Percentiles rank a stretch among this genome's conserved stretches.
phyloP scores from a whole-genome alignment of 2,797 vertebrate species.

The Lacerta viridis region DNA sequence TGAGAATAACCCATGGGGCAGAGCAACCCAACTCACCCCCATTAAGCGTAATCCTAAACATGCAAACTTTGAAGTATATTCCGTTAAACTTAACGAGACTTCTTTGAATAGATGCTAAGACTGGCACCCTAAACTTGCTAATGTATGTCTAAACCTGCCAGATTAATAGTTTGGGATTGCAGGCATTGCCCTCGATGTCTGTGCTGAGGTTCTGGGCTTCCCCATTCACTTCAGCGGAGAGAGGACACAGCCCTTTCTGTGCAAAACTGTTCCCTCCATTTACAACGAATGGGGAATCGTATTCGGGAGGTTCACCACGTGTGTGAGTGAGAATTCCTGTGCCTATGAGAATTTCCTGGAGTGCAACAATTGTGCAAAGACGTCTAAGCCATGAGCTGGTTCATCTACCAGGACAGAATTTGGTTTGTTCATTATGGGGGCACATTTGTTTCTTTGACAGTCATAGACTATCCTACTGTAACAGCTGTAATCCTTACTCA shows the following conservation, averaged over 20 bases:
- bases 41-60: neutral
- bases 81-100: neutral
- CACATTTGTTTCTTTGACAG: conserved; percentile 29
- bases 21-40: too few relatives aligned
- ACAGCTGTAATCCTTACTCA: conserved; percentile 46
- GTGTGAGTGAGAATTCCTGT: neutral
- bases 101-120: neutral
- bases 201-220: neutral
- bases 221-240: neutral
- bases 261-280: neutral
- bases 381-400: neutral
- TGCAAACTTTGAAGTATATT: neutral
- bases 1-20: neutral
- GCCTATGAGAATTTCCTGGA: neutral
- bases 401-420: neutral
- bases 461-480: neutral
- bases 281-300: neutral
- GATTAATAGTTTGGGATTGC: neutral
- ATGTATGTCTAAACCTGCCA: neutral
- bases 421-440: conserved; percentile 26
- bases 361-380: neutral
- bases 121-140: neutral
- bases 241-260: neutral
- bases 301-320: neutral
- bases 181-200: neutral